Conservation (phyloP, 2,113 vertebrate species). For the Oryzias javanicus region DNA sequence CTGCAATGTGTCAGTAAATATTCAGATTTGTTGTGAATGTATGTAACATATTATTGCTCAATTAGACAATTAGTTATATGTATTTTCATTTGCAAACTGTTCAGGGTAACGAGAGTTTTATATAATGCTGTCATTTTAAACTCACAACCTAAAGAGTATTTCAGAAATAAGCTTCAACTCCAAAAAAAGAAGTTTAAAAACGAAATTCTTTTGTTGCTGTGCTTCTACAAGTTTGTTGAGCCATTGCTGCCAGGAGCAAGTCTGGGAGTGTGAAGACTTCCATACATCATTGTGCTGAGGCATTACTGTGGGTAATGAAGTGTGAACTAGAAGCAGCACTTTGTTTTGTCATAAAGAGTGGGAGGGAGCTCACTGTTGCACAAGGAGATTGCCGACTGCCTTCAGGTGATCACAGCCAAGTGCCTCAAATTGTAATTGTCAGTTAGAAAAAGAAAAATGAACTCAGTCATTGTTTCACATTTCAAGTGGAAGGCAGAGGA, state of each 20-base stretch:
- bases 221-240: constrained; percentile 59
- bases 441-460: constrained; percentile 43
- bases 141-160: background rate
- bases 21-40: background rate
- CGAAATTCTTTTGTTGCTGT: constrained; percentile 55
- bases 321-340: constrained; percentile 71
- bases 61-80: too few relatives aligned
- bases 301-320: constrained; percentile 78
- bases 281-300: constrained; percentile 74
- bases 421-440: constrained; percentile 58
- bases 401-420: constrained; percentile 63
- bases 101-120: too few relatives aligned
- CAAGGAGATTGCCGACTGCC: constrained; percentile 68
- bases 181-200: constrained; percentile 25
- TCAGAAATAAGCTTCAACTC: constrained; percentile 8
- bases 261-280: constrained; percentile 65
- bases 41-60: too few relatives aligned
- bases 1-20: background rate
- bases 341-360: constrained; percentile 72
- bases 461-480: constrained; percentile 22
- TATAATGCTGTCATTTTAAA: background rate
- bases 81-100: too few relatives aligned
- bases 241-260: constrained; percentile 67
- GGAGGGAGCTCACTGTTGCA: constrained; percentile 60
- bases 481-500: constrained; percentile 19